Percentiles rank a stretch among this genome's conserved stretches.
These are phyloP conservation scores for Protonibea diacanthus DNA, from an alignment of 2,797 vertebrate species.

Conservation along the genomic window DNA sequence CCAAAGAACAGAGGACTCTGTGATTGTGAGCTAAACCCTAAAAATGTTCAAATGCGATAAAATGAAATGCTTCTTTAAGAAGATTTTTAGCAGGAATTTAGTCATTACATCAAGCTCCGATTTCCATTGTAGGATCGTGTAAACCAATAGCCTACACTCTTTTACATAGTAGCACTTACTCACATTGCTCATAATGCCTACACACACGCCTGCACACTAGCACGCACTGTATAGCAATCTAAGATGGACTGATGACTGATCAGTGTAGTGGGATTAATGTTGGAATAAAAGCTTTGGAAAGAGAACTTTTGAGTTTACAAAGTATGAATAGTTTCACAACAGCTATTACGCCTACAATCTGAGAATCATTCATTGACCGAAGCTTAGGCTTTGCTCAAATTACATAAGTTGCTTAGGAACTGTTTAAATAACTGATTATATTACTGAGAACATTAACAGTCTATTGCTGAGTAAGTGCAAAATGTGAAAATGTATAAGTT, in stretches of 20 bases:
- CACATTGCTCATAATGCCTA: constrained; percentile 47
- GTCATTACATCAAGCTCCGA: constrained; percentile 8
- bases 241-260: constrained; percentile 20
- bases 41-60: constrained; percentile 39
- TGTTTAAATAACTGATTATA: constrained; percentile 57
- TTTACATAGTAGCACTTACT: constrained; percentile 40
- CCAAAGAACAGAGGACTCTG: background rate
- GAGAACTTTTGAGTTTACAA: constrained; percentile 17
- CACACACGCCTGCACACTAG: background rate
- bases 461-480: background rate
- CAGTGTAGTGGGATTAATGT: background rate
- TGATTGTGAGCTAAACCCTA: constrained; percentile 33
- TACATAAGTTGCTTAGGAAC: constrained; percentile 59
- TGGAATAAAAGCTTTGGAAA: constrained; percentile 30
- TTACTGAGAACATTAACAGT: constrained; percentile 22
- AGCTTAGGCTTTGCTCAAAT: constrained; percentile 42
- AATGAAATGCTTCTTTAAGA: constrained; percentile 15
- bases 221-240: constrained; percentile 10
- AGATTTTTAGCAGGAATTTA: constrained; percentile 47
- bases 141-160: constrained; percentile 32
- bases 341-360: constrained; percentile 29
- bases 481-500: background rate
- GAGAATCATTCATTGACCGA: constrained; percentile 10
- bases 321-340: constrained; percentile 61
- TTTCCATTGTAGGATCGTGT: constrained; percentile 11